These are phyloP conservation scores for Champsocephalus gunnari DNA, from an alignment of 2,797 vertebrate genomes.

Conservation along the genomic window DNA sequence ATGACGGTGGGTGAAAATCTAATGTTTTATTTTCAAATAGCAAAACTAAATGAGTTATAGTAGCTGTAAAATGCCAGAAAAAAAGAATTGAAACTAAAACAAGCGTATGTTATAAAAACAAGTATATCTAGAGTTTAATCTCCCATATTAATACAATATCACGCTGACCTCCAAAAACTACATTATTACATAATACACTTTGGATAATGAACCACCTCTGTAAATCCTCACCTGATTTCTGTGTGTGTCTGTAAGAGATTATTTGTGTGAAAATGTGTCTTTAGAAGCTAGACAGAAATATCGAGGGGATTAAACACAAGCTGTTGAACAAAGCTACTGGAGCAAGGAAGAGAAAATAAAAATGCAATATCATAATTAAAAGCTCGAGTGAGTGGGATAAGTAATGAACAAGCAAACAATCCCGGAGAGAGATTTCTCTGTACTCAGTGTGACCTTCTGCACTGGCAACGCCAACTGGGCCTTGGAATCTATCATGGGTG, in stretches of 20 bases:
- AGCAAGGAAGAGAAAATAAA: conserved; percentile 56
- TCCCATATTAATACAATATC: conserved; percentile 16
- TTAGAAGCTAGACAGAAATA: conserved; percentile 42
- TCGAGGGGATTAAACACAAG: conserved; percentile 49
- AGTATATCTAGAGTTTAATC: not conserved
- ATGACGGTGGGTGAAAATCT: not conserved
- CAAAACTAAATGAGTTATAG: not conserved
- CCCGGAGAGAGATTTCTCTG: conserved; percentile 43
- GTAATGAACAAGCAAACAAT: conserved; percentile 48
- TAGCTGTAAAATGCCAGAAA: not conserved
- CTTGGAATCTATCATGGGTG: conserved; percentile 1
- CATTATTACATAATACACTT: not conserved
- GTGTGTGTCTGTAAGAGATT: not conserved
- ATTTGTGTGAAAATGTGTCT: conserved; percentile 16
- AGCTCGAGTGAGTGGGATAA: conserved; percentile 52
- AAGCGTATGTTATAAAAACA: not conserved
- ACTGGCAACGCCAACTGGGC: not conserved
- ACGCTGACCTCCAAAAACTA: conserved; percentile 10
- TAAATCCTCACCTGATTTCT: conserved; percentile 22
- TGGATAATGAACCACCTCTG: conserved; percentile 2
- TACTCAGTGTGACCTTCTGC: conserved; percentile 37
- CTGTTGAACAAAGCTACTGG: conserved; percentile 51
- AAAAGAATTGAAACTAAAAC: not conserved
- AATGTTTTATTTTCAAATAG: not conserved
- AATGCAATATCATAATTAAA: conserved; percentile 63